Conservation (phyloP, 2,797 vertebrate species). For the Peromyscus melanophrys region DNA sequence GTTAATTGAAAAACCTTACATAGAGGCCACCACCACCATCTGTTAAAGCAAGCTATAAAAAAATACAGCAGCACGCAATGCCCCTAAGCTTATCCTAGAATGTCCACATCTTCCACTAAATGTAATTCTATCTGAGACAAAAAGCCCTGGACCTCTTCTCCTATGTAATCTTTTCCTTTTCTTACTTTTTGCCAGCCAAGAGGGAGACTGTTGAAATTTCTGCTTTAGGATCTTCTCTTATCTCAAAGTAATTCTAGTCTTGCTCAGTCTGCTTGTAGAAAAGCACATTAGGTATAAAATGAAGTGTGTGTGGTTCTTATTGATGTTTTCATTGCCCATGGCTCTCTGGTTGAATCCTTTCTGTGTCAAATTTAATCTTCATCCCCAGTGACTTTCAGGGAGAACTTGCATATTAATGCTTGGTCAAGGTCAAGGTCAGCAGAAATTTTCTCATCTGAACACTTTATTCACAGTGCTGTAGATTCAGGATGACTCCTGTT, state of each 20-base stretch:
- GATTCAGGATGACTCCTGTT: background rate
- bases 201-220: background rate
- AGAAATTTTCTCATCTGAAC: background rate
- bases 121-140: background rate
- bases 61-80: background rate
- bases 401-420: constrained; percentile 3
- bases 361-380: constrained; percentile 39
- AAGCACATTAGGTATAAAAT: constrained; percentile 19
- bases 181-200: background rate
- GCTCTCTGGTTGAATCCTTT: constrained; percentile 29
- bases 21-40: background rate
- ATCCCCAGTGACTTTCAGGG: background rate
- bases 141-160: background rate
- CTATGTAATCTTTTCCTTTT: background rate
- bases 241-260: background rate
- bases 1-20: constrained; percentile 3
- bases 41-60: background rate
- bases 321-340: constrained; percentile 34
- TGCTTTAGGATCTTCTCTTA: background rate
- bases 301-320: constrained; percentile 25
- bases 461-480: background rate
- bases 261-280: constrained; percentile 1
- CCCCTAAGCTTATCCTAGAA: background rate
- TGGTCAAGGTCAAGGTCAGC: constrained; percentile 31
- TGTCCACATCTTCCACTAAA: background rate